Evolutionary conservation across 2,888 invertebrate species (phyloP).

Genomic region (Harpagoxenus sublaevis): DNA sequence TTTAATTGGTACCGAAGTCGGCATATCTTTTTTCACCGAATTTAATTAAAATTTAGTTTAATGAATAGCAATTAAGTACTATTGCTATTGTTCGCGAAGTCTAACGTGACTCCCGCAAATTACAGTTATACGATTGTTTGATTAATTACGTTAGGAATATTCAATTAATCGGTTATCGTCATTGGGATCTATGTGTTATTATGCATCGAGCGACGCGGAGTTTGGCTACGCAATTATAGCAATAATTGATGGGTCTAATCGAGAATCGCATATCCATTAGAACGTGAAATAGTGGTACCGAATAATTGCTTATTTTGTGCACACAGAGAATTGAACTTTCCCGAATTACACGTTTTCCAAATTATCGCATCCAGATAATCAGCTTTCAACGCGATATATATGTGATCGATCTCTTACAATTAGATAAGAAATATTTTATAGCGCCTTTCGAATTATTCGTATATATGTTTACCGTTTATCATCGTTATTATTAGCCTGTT

Average conservation of each 20-base stretch:
- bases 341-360: not conserved
- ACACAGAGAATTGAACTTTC: not conserved
- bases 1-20: conserved; percentile 59
- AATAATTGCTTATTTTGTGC: conserved; percentile 29
- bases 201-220: conserved; percentile 22
- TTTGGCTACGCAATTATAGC: conserved; percentile 45
- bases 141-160: conserved; percentile 22
- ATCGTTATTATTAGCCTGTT: conserved; percentile 17
- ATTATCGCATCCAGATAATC: not conserved
- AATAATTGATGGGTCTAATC: conserved; percentile 45
- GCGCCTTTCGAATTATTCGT: not conserved
- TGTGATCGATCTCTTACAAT: not conserved
- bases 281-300: conserved; percentile 1
- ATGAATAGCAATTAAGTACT: conserved; percentile 9
- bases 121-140: conserved; percentile 12
- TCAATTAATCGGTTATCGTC: conserved; percentile 32
- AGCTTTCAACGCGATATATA: not conserved
- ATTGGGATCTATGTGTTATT: conserved; percentile 54
- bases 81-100: not conserved
- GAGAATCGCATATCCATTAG: conserved; percentile 24
- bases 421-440: not conserved
- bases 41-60: conserved; percentile 60
- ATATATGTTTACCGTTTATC: not conserved
- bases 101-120: conserved; percentile 1
- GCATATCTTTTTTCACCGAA: conserved; percentile 20